Evolutionary conservation across 2,113 vertebrate species (phyloP).

Genomic region (Tupaia tana): DNA sequence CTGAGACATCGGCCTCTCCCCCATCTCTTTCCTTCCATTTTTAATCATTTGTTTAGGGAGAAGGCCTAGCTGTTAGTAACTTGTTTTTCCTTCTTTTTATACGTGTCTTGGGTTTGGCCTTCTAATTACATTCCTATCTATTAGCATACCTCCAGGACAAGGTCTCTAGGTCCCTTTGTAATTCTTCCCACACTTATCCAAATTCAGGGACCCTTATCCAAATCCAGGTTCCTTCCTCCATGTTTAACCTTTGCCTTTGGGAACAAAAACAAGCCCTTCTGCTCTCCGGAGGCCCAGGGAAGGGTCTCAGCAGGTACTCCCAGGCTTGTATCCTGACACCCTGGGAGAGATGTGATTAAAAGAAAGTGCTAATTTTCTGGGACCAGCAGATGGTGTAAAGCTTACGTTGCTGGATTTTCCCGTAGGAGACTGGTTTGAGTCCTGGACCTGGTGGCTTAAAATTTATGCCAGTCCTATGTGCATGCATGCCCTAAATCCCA

Average conservation of each 20-base stretch:
- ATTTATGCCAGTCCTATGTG: no score
- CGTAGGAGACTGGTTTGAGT: no score
- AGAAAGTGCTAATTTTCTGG: not conserved
- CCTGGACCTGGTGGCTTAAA: no score
- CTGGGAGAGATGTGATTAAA: not conserved
- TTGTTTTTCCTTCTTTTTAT: not conserved
- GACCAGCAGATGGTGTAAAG: no score
- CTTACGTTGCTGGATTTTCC: no score
- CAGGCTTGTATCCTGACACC: fast-evolving
- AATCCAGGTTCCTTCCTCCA: not conserved
- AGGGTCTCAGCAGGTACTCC: not conserved
- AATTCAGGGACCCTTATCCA: not conserved
- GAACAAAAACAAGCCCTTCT: not conserved
- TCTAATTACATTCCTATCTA: not conserved
- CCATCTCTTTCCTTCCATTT: not conserved
- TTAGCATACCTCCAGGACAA: not conserved
- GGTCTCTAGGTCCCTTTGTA: not conserved
- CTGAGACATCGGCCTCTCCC: not conserved
- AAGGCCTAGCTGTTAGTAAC: not conserved
- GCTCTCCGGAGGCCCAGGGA: not conserved
- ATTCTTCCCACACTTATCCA: not conserved
- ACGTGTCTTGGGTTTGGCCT: not conserved
- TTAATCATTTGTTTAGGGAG: no score
- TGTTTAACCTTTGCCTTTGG: not conserved
- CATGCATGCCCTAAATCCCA: no score